Base-by-base conservation (phyloP, 2,797 vertebrate genomes). In the Parambassis ranga region DNA sequence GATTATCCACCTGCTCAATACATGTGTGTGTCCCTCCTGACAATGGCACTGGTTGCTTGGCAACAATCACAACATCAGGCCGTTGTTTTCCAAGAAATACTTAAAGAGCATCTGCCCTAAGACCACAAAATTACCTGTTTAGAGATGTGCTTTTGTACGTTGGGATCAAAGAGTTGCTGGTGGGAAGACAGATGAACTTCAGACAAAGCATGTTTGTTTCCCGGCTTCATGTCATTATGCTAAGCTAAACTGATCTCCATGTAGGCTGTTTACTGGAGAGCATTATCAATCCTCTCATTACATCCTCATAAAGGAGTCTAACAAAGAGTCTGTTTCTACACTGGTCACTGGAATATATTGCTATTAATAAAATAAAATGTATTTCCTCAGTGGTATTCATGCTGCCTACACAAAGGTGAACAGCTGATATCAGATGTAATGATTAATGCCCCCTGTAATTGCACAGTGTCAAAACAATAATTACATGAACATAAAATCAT, bases 401-500 rank as follows among this genome's bases (percentile, higher is more conserved):
- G 14, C 3, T 47, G 6, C 36, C 52, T 28, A 38, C 46, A 57
- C 55, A 28, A 36, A 67, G 42, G 53, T 58, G 76, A 65, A 82
- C 37, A 7, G 58, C 0, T 50, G 18, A 36, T 15, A 31, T 70
- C 24, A 23, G 20, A 32, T 16, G 55, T 20, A 30, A 18, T 65
- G 24, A 14, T n/a, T 31, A 35, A 24, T 8, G 19, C 30, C 6
- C 13, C 8, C 1, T 46, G 37, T 42, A 26, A 55, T 50, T 52
- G 62, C 37, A 39, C 11, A 36, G 16, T 2, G 20, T 47, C 13
- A n/a, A 8, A 28, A 31, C 24, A 24, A 24, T 65, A 16, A 65
- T 65, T 70, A 61, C 38, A 56, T 23, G 36, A 41, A 18, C 60
- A 60, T 53, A 65, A 51, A 76, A 68, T 71, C 43, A 72, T 26